Evolutionary conservation across 2,888 invertebrate species (phyloP), one percentile per base, ranked within the genome.

Genomic region (Pristionchus exspectatus): DNA sequence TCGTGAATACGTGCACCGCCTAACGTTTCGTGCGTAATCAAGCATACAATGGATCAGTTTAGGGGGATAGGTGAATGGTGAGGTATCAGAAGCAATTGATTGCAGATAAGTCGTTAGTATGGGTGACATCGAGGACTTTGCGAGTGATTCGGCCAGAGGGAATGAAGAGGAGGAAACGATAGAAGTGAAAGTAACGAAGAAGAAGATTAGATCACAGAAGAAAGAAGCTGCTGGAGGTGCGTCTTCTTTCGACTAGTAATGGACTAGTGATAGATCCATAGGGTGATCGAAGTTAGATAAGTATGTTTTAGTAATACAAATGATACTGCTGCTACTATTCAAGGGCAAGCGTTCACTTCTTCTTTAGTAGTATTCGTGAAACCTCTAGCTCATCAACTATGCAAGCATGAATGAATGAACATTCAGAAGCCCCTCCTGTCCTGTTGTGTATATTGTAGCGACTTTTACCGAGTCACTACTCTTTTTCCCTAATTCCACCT

Each of bases 41-140:
- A 18, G 24, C 7, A n/a, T 3, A 63, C 24, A 24, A 2, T 21
- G 24, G 24, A 63, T 63, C 24, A 24, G 63, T 63, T 10, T 3
- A 24, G 2, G n/a, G n/a, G 24, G 5, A n/a, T 21, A 9, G 12
- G 12, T 12, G n/a, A 5, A 21, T 16, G 2, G 14, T 16, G 10
- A 5, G 16, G 0, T 33, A 72, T 33, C 30, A 30, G 72, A 33
- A 30, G 24, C 21, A 69, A 30, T 30, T 12, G 10, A 9, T 44
- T 30, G 7, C 81, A 81, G 81, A 54, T 12, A n/a, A n/a, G 54
- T 54, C 18, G 4, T 50, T 12, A 33, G 24, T 38, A 88, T 85
- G 86, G 91, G 90, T 89, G 93, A 93, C 89, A 93, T 93, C 87
- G 93, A 93, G 87, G 93, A 93, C 72, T 59, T 30, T 24, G 59